These are phyloP conservation scores for Fringilla coelebs DNA, from an alignment of 2,797 vertebrate species.

Conservation along the genomic window DNA sequence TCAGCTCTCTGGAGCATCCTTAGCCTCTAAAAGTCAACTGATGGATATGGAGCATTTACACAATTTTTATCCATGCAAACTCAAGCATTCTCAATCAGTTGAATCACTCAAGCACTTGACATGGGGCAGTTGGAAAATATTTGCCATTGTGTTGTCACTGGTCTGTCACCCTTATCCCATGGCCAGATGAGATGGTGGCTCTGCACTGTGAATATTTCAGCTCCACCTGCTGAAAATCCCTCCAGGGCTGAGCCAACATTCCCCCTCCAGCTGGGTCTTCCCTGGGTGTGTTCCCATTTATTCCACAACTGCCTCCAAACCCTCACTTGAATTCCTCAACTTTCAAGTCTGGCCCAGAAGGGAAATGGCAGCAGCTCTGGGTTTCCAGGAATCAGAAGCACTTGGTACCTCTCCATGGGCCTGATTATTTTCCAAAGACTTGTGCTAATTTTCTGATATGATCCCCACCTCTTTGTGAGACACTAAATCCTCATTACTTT, in stretches of 20 bases:
- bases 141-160: accelerated
- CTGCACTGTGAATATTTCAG: accelerated
- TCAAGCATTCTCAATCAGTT: not conserved
- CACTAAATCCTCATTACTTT: slow-evolving; percentile 83
- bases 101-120: not conserved
- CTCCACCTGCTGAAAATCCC: not conserved
- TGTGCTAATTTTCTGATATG: slow-evolving; percentile 81
- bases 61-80: not conserved
- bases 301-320: not conserved
- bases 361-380: not conserved
- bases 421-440: slow-evolving; percentile 78
- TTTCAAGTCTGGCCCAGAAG: not conserved
- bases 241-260: accelerated
- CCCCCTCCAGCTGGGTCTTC: not conserved
- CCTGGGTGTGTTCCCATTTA: not conserved
- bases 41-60: not conserved
- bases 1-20: not conserved
- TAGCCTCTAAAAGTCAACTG: not conserved
- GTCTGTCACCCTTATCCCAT: not conserved
- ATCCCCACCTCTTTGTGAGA: slow-evolving; percentile 79
- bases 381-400: slow-evolving; percentile 11
- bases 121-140: not conserved
- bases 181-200: not conserved
- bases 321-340: slow-evolving; percentile 14
- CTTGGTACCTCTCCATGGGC: slow-evolving; percentile 64